Conservation (phyloP, 2,888 invertebrate species). For the Hydraecia micacea region DNA sequence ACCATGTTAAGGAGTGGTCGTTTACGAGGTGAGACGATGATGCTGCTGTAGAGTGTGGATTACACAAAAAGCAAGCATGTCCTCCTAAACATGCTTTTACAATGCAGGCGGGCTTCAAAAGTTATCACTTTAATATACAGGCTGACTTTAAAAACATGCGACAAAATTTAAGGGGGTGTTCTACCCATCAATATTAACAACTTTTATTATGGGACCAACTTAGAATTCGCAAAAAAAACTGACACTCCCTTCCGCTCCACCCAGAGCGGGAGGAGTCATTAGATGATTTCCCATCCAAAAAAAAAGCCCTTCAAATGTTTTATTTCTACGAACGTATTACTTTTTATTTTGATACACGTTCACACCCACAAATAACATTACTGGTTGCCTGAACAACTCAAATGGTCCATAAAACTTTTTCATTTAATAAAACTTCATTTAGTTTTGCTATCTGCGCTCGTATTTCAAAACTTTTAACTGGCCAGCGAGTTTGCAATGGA, state of each 20-base stretch:
- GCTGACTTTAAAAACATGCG: too few relatives aligned
- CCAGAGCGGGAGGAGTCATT: too few relatives aligned
- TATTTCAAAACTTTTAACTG: constrained; percentile 57
- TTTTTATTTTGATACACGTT: neutral
- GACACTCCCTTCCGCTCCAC: too few relatives aligned
- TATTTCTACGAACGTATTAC: neutral
- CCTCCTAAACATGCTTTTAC: neutral
- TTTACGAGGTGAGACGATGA: neutral
- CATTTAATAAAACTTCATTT: constrained; percentile 55
- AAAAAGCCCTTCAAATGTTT: neutral
- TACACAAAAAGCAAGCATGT: too few relatives aligned
- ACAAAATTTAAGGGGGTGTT: too few relatives aligned
- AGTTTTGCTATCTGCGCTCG: constrained; percentile 39
- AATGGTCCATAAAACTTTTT: constrained; percentile 28
- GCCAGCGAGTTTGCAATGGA: constrained; percentile 47
- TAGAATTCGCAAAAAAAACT: too few relatives aligned
- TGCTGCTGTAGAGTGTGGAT: neutral
- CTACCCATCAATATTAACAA: too few relatives aligned
- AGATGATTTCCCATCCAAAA: too few relatives aligned
- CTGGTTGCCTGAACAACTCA: neutral
- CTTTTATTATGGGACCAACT: too few relatives aligned
- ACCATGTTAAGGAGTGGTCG: neutral
- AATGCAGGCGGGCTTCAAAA: neutral
- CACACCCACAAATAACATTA: constrained; percentile 9
- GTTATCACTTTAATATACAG: too few relatives aligned